Evolutionary conservation across 2,113 vertebrate genomes (phyloP), one percentile per base, ranked within the genome.

Genomic region (Coreoperca whiteheadi): DNA sequence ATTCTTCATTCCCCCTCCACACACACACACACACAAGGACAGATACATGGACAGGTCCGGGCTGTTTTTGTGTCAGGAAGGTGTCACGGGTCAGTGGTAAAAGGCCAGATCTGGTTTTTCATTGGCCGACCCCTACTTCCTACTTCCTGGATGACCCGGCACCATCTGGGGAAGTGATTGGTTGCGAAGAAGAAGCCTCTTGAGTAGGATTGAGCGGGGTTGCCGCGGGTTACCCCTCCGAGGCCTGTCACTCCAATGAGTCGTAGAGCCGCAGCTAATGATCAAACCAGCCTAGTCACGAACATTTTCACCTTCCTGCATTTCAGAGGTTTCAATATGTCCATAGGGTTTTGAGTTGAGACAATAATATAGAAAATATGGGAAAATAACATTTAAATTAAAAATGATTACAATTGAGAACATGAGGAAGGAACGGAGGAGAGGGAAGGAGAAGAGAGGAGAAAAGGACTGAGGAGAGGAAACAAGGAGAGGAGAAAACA

Each of bases 81-180:
- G 91, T 86, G 88, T 91, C 74, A 91, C 64, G 86, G 93, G 90
- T 94, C 93, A 93, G 60, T 21, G 66, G 60, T 73, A 90, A 90
- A 89, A 92, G 91, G 93, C 93, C 91, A 76, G 86, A 92, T 87
- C 94, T 75, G 84, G 83, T 84, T 91, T 93, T 93, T 92, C 87
- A 94, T 93, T 94, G 94, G 93, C 91, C 94, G 93, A 95, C 95
- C 90, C 39, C 81, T 94, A 96, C 95, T 94, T 94, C 91, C 92
- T 95, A 97, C 96, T 97, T 98, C 97, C 97, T 97, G 96, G 84
- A 95, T 96, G 96, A 95, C 90, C 94, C 89, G 77, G 76, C 92
- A 2, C 89, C 98, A 99, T 99, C 97, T 99, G 98, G 96, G 95
- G 95, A 98, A 98, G 96, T 97, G 94, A 63, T 99, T 97, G 93